Percentiles rank a stretch among this genome's conserved stretches.
These are phyloP conservation scores for Nannospalax galili DNA, from an alignment of 2,113 vertebrate genomes.

Conservation along the genomic window DNA sequence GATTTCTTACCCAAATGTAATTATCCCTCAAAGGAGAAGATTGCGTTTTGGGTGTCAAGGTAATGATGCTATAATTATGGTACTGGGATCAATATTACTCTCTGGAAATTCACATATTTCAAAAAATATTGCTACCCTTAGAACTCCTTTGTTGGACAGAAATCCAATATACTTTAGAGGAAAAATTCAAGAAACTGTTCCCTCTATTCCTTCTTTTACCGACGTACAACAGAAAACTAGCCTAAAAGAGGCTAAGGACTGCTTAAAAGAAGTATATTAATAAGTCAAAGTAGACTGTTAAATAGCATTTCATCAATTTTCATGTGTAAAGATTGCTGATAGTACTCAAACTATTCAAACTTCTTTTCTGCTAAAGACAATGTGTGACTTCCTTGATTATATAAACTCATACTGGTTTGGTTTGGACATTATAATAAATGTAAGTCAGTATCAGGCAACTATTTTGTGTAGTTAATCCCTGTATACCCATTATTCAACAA, in stretches of 20 bases:
- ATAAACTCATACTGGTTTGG: not conserved
- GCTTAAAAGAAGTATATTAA: not conserved
- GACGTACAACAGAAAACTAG: not conserved
- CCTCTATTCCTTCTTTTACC: not conserved
- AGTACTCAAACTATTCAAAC: not conserved
- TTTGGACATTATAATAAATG: not conserved
- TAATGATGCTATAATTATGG: not conserved
- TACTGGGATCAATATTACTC: slow-evolving; percentile 20
- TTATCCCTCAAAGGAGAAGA: slow-evolving; percentile 34
- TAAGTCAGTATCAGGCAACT: not conserved
- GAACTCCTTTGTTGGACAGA: slow-evolving; percentile 39
- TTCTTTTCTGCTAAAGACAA: not conserved
- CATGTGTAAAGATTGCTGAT: not conserved
- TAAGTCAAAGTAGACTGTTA: not conserved
- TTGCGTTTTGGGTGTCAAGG: not conserved
- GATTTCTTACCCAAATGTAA: slow-evolving; percentile 43
- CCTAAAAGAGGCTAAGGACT: not conserved
- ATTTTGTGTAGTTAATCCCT: not conserved
- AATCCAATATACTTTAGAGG: slow-evolving; percentile 40
- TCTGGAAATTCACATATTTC: slow-evolving; percentile 46
- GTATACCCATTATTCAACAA: not conserved
- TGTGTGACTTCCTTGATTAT: not conserved
- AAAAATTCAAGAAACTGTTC: not conserved
- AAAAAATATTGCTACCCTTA: not conserved
- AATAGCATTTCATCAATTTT: slow-evolving; percentile 19